Conservation (phyloP, 2,888 invertebrate genomes). For the Germaria angustata region DNA sequence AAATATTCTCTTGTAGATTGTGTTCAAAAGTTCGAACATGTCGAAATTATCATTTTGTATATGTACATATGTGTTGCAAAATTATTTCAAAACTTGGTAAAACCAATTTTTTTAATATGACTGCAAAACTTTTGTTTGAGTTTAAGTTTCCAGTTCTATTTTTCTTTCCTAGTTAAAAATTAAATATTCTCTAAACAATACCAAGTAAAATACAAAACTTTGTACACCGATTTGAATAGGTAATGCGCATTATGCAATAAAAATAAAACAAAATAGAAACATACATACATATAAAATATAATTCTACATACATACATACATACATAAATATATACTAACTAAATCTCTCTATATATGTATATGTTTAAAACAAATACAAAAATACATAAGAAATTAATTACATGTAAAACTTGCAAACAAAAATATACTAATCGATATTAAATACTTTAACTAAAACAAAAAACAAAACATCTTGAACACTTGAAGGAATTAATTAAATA, state of each 20-base stretch:
- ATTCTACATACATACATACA: slow-evolving; percentile 68
- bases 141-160: slow-evolving; percentile 27
- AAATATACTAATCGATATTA: slow-evolving; percentile 72
- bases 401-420: slow-evolving; percentile 34
- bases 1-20: no score
- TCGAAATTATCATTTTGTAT: no score
- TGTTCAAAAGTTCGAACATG: no score
- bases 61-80: no score
- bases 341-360: neutral
- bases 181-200: slow-evolving; percentile 66
- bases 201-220: slow-evolving; percentile 74
- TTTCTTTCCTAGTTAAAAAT: slow-evolving; percentile 48
- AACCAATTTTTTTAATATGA: slow-evolving; percentile 1
- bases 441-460: slow-evolving; percentile 50
- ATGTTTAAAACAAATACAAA: slow-evolving; percentile 41
- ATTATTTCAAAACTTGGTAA: no score
- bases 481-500: slow-evolving; percentile 14
- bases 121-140: slow-evolving; percentile 13
- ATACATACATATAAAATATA: slow-evolving; percentile 67
- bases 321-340: slow-evolving; percentile 58
- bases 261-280: slow-evolving; percentile 55
- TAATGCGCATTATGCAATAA: slow-evolving; percentile 68
- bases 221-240: slow-evolving; percentile 76
- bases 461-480: slow-evolving; percentile 37
- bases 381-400: slow-evolving; percentile 52